These are phyloP conservation scores for Pemphigus obesinymphae DNA, from an alignment of 1,140 invertebrate species.

Conservation along the genomic window DNA sequence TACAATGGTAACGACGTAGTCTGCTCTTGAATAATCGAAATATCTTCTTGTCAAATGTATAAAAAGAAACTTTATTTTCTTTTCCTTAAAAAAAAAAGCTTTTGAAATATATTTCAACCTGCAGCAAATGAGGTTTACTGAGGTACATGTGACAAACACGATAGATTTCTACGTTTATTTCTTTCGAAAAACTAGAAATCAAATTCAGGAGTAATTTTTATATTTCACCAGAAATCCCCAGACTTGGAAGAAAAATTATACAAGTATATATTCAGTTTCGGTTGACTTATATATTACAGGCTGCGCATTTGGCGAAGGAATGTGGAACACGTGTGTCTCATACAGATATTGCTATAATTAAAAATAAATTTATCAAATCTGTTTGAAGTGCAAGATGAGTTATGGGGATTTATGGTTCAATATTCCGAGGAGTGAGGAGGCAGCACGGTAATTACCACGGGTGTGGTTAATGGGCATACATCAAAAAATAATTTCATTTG, in stretches of 20 bases:
- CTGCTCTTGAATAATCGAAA: not conserved
- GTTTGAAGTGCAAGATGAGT: slow-evolving; percentile 26
- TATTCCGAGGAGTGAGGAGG: not conserved
- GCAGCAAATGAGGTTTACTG: not conserved
- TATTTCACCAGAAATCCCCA: not conserved
- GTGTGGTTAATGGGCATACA: slow-evolving; percentile 5
- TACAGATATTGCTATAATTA: slow-evolving; percentile 35
- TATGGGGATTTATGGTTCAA: slow-evolving; percentile 17
- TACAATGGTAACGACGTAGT: not conserved
- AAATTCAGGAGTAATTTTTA: not conserved
- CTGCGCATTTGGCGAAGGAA: not conserved
- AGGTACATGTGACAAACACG: not conserved
- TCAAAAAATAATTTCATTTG: slow-evolving; percentile 34
- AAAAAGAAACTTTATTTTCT: not conserved
- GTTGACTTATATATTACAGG: not conserved
- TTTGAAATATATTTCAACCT: not conserved
- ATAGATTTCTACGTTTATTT: not conserved
- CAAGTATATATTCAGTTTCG: not conserved
- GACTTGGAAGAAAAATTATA: not conserved
- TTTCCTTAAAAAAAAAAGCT: not conserved
- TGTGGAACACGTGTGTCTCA: slow-evolving; percentile 17
- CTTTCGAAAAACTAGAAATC: not conserved
- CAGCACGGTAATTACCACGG: slow-evolving; percentile 7
- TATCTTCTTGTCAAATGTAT: slow-evolving; percentile 10
- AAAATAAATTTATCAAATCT: slow-evolving; percentile 39